Conservation (phyloP, 2,113 vertebrate genomes). For the Equus quagga region DNA sequence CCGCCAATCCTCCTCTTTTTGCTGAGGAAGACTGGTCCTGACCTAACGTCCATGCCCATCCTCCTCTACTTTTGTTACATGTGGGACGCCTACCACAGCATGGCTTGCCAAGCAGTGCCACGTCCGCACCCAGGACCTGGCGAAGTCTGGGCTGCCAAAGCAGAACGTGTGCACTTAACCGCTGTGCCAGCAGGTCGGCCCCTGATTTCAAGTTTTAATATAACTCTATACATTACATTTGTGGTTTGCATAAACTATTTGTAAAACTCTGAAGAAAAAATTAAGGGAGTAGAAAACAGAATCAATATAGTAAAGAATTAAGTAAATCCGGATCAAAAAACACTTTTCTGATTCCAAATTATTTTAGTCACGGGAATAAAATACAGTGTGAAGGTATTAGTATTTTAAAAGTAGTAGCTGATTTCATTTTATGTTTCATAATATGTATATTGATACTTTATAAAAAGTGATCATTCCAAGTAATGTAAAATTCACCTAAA, state of each 20-base stretch:
- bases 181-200: too few species aligned
- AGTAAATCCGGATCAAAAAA: slow-evolving; percentile 55
- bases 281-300: not conserved
- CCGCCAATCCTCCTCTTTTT: too few species aligned
- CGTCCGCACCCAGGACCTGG: too few species aligned
- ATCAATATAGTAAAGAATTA: not conserved
- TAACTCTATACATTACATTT: not conserved
- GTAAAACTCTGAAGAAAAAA: not conserved
- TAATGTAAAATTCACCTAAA: not conserved
- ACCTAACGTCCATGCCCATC: too few species aligned
- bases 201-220: not conserved
- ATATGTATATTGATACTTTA: not conserved
- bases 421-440: not conserved
- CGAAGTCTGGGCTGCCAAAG: too few species aligned
- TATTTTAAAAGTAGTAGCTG: not conserved
- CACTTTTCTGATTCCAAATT: not conserved
- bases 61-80: too few species aligned
- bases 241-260: not conserved
- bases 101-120: too few species aligned
- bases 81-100: too few species aligned
- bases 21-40: too few species aligned
- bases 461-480: not conserved
- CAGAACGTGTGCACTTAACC: too few species aligned
- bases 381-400: not conserved
- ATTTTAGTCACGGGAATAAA: slow-evolving; percentile 12